Conservation (phyloP, 2,888 invertebrate species). For the Dasypolia templi region DNA sequence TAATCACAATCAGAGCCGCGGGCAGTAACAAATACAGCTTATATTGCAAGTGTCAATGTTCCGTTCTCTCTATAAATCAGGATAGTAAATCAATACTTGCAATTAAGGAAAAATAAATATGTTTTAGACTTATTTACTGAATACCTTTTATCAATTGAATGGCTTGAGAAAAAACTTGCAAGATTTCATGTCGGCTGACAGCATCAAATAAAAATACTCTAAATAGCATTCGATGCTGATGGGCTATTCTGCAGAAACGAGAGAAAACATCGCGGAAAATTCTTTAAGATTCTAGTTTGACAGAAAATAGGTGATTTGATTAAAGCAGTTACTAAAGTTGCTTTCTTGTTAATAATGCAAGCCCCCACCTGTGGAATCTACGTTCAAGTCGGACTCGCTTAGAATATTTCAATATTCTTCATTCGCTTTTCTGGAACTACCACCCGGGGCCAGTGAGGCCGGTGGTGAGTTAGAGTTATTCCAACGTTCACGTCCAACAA, state of each 20-base stretch:
- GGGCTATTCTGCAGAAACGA: not conserved
- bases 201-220: no score
- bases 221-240: not conserved
- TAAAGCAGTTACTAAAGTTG: not conserved
- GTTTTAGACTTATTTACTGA: slow-evolving; percentile 18
- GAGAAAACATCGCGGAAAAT: not conserved
- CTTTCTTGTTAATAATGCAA: not conserved
- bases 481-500: not conserved
- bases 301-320: not conserved
- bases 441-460: not conserved
- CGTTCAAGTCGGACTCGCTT: not conserved
- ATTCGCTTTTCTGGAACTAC: not conserved
- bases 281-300: not conserved
- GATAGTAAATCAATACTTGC: slow-evolving; percentile 43
- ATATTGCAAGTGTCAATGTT: slow-evolving; percentile 56
- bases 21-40: slow-evolving; percentile 56
- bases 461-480: no score
- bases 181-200: no score
- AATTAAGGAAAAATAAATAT: slow-evolving; percentile 59
- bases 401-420: not conserved
- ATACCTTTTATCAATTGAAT: slow-evolving; percentile 1
- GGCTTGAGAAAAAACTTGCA: not conserved
- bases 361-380: not conserved
- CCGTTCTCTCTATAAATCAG: slow-evolving; percentile 66
- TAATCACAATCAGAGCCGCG: slow-evolving; percentile 53